Evolutionary conservation across 2,113 vertebrate genomes (phyloP), one percentile per base, ranked within the genome.

Genomic region (Notiomystis cincta): DNA sequence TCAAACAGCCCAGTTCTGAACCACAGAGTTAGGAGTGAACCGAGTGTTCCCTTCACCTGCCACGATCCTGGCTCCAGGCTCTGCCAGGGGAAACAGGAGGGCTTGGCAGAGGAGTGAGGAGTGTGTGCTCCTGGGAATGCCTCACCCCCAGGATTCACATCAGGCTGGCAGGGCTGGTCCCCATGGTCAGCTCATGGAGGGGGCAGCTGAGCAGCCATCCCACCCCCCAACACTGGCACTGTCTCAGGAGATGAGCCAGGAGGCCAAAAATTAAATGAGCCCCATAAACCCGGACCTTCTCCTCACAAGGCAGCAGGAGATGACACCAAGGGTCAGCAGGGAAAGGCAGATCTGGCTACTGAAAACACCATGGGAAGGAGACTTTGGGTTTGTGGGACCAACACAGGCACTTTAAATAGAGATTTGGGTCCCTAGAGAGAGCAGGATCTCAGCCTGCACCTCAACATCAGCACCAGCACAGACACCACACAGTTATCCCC

Each of bases 151-250:
- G 78, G 40, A 15, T 0, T 31, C 64, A 5, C 51, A 10, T 12
- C 71, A 30, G 62, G 69, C 82, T 79, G 57, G 35, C 70, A 67
- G 20, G 54, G 45, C 82, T 24, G 57, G 19, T 42, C 38, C 73
- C 71, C 61, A 0, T 0, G 22, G 12, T 6, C 51, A 51, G 79
- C 66, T 18, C 7, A 0, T 10, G 78, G 27, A 17, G 33, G 9
- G 37, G 37, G 31, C 35, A 18, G 38, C 75, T 48, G 22, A 5
- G 35, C 82, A 23, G 38, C 33, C 47, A 40, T 5, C 70, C 69
- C 47, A 19, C n/a, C 64, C 65, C 61, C 56, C 64, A 18, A 54
- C 22, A 7, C 10, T 17, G 45, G 31, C 69, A 22, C n/a, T 9
- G 3, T 1, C 47, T 10, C 19, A 2, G 60, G 25, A 35, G 24